Evolutionary conservation across 2,888 invertebrate species (phyloP), one percentile per base, ranked within the genome.

Genomic region (Neelides folsomi): DNA sequence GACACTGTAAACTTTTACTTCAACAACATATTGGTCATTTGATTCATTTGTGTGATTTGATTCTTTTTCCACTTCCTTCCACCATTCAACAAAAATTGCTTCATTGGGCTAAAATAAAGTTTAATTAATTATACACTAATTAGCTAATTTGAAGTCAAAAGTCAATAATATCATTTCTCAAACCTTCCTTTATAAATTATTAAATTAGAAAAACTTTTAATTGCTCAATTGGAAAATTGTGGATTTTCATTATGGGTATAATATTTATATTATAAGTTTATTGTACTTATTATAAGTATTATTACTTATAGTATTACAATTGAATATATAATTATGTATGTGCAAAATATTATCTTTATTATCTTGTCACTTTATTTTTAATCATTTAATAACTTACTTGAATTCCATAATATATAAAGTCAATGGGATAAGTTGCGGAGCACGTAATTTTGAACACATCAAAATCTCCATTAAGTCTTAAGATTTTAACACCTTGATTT

Each of bases 1-100:
- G 9, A 51, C 51, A n/a, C 51, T 51, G 46, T 41, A 18, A 1
- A 51, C 51, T 38, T 45, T 39, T 7, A 51, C 41, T 13, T 40
- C 46, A 7, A 51, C 51, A 3, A 37, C 34, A 12, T 37, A 46
- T 10, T 35, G 45, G 27, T 34, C 34, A 13, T n/a, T 18, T 13
- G 36, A 15, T 4, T 8, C 34, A 4, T 4, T 6, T 18, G 27
- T 18, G n/a, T 44, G 27, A n/a, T 12, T n/a, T 12, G 20, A 27
- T 27, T 46, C 36, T n/a, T 16, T 15, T n/a, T 46, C 5, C 1
- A 51, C 15, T 8, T 46, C 6, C 13, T 46, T 51, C 38, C 34
- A 40, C 51, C 51, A 51, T 5, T 51, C 27, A n/a, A 46, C 18
- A 34, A 51, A 35, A 2, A 51, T 39, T 5, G 46, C 51, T 36